Conservation (phyloP, 2,113 vertebrate species). For the Alexandromys fortis region DNA sequence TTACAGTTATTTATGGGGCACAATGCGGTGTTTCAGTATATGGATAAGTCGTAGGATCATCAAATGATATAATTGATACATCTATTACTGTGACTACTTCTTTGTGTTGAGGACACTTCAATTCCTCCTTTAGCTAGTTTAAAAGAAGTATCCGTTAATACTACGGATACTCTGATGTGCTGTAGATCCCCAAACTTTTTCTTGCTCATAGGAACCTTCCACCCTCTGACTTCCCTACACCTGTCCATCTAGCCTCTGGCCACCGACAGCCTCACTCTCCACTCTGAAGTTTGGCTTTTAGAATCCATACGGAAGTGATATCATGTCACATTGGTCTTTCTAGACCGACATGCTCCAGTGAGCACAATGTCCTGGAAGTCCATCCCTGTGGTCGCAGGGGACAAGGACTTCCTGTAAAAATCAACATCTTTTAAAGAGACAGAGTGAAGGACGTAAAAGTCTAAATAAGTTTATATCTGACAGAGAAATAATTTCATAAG, state of each 20-base stretch:
- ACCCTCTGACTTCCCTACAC: not conserved
- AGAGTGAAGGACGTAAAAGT: not conserved
- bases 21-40: not conserved
- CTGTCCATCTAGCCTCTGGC: not conserved
- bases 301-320: not conserved
- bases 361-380: not conserved
- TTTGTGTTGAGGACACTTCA: not conserved
- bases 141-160: not conserved
- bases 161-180: not conserved
- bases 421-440: not conserved
- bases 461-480: not conserved
- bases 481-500: not conserved
- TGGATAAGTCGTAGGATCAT: not conserved
- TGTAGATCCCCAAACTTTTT: not conserved
- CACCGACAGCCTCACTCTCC: too few relatives aligned
- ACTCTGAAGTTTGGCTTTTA: not conserved
- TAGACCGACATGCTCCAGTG: not conserved
- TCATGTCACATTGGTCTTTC: not conserved
- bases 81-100: not conserved
- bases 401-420: not conserved
- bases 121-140: not conserved
- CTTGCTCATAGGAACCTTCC: not conserved
- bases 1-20: not conserved
- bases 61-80: not conserved
- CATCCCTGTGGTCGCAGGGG: not conserved